A percentile compares a stretch with the other conserved stretches of the same genome.
Evolutionary conservation across 2,888 invertebrate genomes (phyloP).

Genomic region (Petrolisthes manimaculis): DNA sequence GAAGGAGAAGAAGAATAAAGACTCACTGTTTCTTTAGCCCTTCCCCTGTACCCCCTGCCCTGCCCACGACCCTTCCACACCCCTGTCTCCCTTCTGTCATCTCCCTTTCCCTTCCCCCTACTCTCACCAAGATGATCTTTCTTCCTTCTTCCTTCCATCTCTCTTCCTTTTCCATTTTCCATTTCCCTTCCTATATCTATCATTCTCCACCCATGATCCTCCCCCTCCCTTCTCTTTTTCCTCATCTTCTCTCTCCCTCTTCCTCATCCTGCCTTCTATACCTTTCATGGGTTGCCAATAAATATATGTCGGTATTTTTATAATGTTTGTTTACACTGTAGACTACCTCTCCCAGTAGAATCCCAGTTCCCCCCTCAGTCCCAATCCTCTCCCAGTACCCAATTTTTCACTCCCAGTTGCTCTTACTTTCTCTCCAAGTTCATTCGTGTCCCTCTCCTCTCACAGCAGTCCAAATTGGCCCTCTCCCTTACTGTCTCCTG

Average conservation of each 20-base stretch:
- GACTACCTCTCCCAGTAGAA: no score
- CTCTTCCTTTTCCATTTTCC: background rate
- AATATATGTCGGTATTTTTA: no score
- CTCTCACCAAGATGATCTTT: background rate
- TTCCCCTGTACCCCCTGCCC: background rate
- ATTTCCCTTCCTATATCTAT: background rate
- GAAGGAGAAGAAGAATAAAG: background rate
- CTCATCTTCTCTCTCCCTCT: background rate
- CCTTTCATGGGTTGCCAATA: background rate
- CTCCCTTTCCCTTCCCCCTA: background rate
- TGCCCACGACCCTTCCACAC: background rate
- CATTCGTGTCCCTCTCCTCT: no score
- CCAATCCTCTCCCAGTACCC: background rate
- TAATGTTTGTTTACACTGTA: no score
- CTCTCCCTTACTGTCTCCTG: no score
- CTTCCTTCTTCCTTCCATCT: background rate
- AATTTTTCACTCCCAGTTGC: no score
- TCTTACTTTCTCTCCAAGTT: no score
- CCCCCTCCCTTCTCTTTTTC: background rate
- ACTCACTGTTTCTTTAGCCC: background rate
- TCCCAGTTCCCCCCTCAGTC: background rate
- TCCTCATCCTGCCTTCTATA: background rate
- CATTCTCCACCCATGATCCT: background rate
- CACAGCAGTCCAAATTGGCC: no score
- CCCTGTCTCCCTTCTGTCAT: background rate